A percentile compares a stretch with the other conserved stretches of the same genome.
Evolutionary conservation across 2,797 vertebrate genomes (phyloP).

Genomic region (Microtus obscurus): DNA sequence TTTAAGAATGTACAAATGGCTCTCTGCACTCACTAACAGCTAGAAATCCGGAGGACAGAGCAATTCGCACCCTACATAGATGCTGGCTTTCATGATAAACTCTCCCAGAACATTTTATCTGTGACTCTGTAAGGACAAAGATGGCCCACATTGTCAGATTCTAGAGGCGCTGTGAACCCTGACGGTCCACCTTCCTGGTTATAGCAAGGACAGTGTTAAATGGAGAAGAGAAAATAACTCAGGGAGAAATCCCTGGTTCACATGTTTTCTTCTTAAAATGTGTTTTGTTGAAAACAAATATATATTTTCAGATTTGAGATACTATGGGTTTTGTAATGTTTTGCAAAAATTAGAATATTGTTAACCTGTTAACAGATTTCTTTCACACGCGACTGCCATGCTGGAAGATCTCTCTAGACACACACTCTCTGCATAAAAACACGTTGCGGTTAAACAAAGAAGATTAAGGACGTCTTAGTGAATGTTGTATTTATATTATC

Average conservation of each 20-base stretch:
- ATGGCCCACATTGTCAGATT: too few species aligned
- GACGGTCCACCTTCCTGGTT: accelerated
- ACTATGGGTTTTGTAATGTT: neutral
- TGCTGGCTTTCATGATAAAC: neutral
- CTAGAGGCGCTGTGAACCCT: accelerated
- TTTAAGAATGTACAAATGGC: neutral
- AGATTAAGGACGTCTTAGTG: accelerated
- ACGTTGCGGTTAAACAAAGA: neutral
- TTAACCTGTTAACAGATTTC: neutral
- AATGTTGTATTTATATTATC: neutral
- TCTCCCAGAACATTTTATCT: neutral
- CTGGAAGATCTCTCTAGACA: neutral
- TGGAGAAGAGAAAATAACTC: accelerated
- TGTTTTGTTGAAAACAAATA: neutral
- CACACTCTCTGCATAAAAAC: neutral
- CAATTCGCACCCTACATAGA: accelerated
- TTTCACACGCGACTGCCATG: neutral
- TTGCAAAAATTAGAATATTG: neutral
- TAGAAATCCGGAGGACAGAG: accelerated
- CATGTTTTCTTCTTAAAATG: neutral
- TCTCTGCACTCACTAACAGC: neutral
- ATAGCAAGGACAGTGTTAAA: neutral
- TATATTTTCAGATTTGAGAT: neutral
- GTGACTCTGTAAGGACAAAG: neutral
- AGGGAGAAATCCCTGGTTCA: neutral